phyloP scores from a whole-genome alignment of 2,113 vertebrate genomes.

The Pionites leucogaster region DNA sequence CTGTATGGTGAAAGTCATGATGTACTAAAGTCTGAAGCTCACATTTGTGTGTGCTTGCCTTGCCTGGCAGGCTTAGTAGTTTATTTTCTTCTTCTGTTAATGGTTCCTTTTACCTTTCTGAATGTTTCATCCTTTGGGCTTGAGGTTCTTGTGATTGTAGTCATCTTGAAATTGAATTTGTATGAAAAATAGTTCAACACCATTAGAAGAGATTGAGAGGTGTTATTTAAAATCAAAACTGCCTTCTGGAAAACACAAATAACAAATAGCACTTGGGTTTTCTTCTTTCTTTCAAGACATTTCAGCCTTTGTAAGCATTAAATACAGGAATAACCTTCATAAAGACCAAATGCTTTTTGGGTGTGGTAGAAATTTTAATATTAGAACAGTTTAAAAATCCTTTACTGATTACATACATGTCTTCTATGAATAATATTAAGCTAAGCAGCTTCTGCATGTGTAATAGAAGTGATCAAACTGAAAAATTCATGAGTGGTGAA shows the following conservation, averaged over 20 bases:
- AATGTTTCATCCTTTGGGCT: neutral
- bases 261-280: neutral
- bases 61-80: neutral
- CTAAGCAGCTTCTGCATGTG: neutral
- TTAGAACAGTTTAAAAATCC: neutral
- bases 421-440: neutral
- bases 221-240: neutral
- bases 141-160: neutral
- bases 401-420: neutral
- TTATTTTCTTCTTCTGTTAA: neutral
- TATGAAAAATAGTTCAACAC: neutral
- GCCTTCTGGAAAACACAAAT: neutral
- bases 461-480: neutral
- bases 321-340: neutral
- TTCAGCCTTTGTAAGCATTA: neutral
- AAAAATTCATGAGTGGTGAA: neutral
- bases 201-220: neutral
- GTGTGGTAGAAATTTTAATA: neutral
- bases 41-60: neutral
- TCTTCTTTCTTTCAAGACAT: neutral
- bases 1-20: neutral
- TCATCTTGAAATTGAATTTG: neutral
- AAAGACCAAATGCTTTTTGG: neutral
- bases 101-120: neutral
- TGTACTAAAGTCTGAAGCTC: neutral